Base-by-base conservation (phyloP, 2,797 vertebrate genomes). In the Enteromius anoplus region DNA sequence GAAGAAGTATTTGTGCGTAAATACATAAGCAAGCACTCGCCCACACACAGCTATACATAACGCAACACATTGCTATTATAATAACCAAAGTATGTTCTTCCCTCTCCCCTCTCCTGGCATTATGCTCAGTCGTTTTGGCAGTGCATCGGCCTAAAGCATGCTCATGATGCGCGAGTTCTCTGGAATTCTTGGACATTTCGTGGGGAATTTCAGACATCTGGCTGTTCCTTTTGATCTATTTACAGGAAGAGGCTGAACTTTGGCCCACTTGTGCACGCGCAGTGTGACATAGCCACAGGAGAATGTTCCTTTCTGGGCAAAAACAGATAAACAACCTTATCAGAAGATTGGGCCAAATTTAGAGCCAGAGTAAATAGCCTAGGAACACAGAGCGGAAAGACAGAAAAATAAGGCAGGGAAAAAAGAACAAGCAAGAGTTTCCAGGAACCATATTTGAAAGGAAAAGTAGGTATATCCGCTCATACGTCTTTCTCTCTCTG, bases 161-260 rank as follows among this genome's bases (percentile, higher is more conserved):
- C 73, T 42, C 42, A 26, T 10, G 34, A 40, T 79, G 26, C 12
- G 40, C 58, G 26, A 45, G 80, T 72, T 70, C 60, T 60, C 45
- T 0, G 10, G 72, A 87, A 76, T 72, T 69, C 71, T 49, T 72
- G 58, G 62, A 34, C 15, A 80, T 40, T 75, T 85, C 47, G 21
- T 85, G 23, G 84, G 90, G 91, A 91, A 91, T 92, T 89, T 91
- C 83, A 92, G 89, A 92, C 93, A 94, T 93, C 91, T 94, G 92
- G 89, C 85, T 89, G 76, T 40, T 86, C 82, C 87, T 89, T 92
- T 92, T 89, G 86, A 88, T 66, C 71, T 76, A 81, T 90, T 92
- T 92, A 91, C 88, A 85, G 91, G 92, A 93, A 93, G 17, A 65
- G 86, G 87, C 87, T 87, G 49, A 85, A 76, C 90, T 84, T 26